Base-by-base conservation (phyloP, 2,888 invertebrate genomes). In the Mimachlamys varia region DNA sequence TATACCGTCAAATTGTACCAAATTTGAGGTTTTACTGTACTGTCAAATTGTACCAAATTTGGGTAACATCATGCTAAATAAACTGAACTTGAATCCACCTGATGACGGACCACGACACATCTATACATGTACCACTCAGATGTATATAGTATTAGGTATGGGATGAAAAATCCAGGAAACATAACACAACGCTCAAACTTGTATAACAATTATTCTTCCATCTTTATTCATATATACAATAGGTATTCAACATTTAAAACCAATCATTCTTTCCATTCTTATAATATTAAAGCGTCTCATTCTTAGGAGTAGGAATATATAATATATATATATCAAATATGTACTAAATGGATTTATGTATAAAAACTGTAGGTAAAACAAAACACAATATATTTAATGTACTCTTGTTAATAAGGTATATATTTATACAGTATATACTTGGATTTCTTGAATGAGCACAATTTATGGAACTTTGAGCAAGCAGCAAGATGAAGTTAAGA, bases 151-250 rank as follows among this genome's bases (percentile, higher is more conserved):
- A 7, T 15, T 12, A 50, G 53, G 15, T 2, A 53, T 5, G 12
- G 22, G 58, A 22, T n/a, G 2, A 19, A 58, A 58, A 10, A 58
- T 58, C 22, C 12, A 33, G 33, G 13, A 76, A 27, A 76, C 33
- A 76, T 27, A 76, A 76, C 27, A 76, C 76, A 76, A 76, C 33
- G 33, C 17, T 22, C 17, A 7, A 62, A 62, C 19, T 10, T 58
- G 4, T 58, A 58, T 76, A 76, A 76, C 76, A 76, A 27, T 27
- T 76, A 76, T 10, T 22, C 76, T 76, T 76, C 76, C 33, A 33
- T 33, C 12, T 76, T 76, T 76, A 76, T 76, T 76, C 76, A 76
- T 76, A 76, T 76, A 76, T 76, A 76, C 33, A 76, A 76, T 33
- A 76, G 76, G 27, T 76, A 12, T 76, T 76, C 76, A 76, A 76